Evolutionary conservation across 1,140 invertebrate genomes (phyloP).

Genomic region (Eueides isabella): DNA sequence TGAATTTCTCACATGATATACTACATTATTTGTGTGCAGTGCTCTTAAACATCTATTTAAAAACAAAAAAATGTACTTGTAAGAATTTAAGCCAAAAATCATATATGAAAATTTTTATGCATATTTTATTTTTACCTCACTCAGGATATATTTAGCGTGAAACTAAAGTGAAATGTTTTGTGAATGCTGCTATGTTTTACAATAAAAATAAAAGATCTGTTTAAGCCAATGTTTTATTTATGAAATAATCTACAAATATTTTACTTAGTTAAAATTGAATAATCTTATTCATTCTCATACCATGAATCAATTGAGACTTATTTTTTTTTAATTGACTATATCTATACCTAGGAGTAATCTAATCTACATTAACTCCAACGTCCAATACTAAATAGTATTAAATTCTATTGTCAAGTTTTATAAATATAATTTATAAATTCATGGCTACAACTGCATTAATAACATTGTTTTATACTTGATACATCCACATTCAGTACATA

Average conservation of each 20-base stretch:
- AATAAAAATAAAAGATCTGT: conserved; percentile 17
- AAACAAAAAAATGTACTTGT: too few relatives aligned
- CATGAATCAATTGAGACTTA: background rate
- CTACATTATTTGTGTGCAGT: too few relatives aligned
- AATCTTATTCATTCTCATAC: background rate
- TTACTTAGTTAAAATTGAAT: background rate
- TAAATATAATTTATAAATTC: background rate
- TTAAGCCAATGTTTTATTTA: conserved; percentile 29
- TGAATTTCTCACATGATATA: too few relatives aligned
- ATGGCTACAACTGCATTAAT: background rate
- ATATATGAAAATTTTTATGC: too few relatives aligned
- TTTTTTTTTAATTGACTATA: background rate
- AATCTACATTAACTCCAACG: conserved; percentile 1
- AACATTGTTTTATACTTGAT: background rate
- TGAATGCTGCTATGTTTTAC: too few relatives aligned
- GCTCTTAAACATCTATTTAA: too few relatives aligned
- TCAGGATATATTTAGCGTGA: too few relatives aligned
- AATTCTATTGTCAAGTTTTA: conserved; percentile 5
- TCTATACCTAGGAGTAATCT: background rate
- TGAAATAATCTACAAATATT: conserved; percentile 26
- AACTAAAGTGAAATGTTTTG: too few relatives aligned
- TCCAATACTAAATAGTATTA: conserved; percentile 21
- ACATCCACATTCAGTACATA: background rate
- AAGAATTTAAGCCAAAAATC: too few relatives aligned
- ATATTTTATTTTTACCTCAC: too few relatives aligned